Percentiles rank a stretch among this genome's conserved stretches.
phyloP scores from a whole-genome alignment of 2,888 invertebrate genomes.

The Seira musarum region DNA sequence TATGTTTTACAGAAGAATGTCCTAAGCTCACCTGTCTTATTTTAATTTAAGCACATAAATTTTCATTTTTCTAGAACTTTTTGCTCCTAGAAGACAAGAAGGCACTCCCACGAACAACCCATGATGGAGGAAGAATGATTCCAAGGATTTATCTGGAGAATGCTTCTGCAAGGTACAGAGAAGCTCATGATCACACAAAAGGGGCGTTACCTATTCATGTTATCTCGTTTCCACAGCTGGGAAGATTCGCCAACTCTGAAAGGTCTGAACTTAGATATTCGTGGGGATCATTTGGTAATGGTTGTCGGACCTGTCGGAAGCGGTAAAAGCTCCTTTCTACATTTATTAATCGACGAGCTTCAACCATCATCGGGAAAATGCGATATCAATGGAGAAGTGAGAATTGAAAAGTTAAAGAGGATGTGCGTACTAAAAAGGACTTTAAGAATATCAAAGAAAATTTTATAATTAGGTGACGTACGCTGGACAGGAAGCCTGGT shows the following conservation, averaged over 20 bases:
- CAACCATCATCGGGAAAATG: constrained; percentile 54
- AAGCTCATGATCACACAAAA: too few species aligned
- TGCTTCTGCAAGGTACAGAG: constrained; percentile 34
- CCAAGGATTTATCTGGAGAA: constrained; percentile 23
- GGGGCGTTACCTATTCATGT: too few species aligned
- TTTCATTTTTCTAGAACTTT: constrained; percentile 30
- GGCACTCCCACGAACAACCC: not conserved
- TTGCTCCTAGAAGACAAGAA: constrained; percentile 50
- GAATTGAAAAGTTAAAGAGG: too few species aligned
- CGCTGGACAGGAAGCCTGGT: constrained; percentile 60
- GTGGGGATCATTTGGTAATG: constrained; percentile 77
- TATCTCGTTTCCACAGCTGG: constrained; percentile 51
- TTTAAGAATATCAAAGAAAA: too few species aligned
- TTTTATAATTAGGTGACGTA: constrained; percentile 57
- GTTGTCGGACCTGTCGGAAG: constrained; percentile 70
- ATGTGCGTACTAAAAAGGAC: too few species aligned
- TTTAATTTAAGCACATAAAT: not conserved
- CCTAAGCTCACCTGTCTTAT: not conserved
- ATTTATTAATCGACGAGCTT: constrained; percentile 60
- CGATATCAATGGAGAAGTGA: constrained; percentile 54
- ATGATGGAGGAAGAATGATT: not conserved
- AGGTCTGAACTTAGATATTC: constrained; percentile 79
- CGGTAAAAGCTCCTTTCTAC: constrained; percentile 66
- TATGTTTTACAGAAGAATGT: too few species aligned
- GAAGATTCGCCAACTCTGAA: constrained; percentile 75